Evolutionary conservation across 2,113 vertebrate species (phyloP).

Genomic region (Mustela nigripes): DNA sequence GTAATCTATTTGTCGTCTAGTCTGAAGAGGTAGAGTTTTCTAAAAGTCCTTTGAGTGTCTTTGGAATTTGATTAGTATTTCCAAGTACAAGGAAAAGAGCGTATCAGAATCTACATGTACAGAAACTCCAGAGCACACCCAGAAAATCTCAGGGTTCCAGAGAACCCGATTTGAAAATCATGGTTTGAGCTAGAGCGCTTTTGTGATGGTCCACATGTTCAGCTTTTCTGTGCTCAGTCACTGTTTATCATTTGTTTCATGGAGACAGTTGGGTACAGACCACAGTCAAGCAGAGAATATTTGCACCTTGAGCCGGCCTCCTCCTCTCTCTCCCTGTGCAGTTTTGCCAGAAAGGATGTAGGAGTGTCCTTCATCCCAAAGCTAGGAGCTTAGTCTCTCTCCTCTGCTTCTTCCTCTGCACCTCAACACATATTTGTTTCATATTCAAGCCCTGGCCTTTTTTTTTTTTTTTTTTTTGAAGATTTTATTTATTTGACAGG

Average conservation of each 20-base stretch:
- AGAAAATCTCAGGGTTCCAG: background rate
- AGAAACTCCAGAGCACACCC: background rate
- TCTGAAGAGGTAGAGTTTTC: background rate
- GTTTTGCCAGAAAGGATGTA: background rate
- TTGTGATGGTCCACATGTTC: background rate
- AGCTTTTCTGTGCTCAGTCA: too few relatives aligned
- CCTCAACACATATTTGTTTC: background rate
- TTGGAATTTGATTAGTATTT: background rate
- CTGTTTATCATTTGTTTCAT: background rate
- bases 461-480: too few relatives aligned
- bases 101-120: background rate
- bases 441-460: background rate
- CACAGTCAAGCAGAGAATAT: background rate
- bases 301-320: background rate
- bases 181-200: background rate
- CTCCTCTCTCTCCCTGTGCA: too few relatives aligned
- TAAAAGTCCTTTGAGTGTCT: background rate
- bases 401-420: background rate
- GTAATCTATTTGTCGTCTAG: background rate
- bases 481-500: too few relatives aligned
- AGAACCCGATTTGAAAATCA: background rate
- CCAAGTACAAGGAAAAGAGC: background rate
- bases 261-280: background rate
- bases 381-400: background rate
- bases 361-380: background rate